These are phyloP conservation scores for Villa cingulata DNA, from an alignment of 2,888 invertebrate species.

Conservation along the genomic window DNA sequence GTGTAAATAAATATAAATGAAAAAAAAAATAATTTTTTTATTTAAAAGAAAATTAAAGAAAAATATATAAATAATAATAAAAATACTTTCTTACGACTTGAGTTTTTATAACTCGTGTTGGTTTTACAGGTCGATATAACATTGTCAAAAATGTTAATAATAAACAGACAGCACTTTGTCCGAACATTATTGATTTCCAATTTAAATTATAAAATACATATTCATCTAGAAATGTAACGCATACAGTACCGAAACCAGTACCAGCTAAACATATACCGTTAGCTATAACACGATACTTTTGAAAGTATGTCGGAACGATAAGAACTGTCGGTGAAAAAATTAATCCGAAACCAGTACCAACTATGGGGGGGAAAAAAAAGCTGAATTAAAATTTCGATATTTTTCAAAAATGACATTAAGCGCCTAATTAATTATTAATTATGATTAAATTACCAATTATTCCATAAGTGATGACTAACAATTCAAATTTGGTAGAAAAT, in stretches of 20 bases:
- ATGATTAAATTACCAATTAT: slow-evolving; percentile 19
- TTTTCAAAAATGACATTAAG: too few species aligned
- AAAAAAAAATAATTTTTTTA: too few species aligned
- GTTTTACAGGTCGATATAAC: slow-evolving; percentile 20
- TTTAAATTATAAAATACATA: slow-evolving; percentile 37
- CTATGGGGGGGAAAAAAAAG: slow-evolving; percentile 12
- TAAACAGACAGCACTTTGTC: slow-evolving; percentile 32
- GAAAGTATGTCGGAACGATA: slow-evolving; percentile 63
- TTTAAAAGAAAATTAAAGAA: too few species aligned
- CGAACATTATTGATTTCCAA: slow-evolving; percentile 46
- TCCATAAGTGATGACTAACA: slow-evolving; percentile 23
- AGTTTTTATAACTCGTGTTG: neutral
- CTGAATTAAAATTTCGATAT: neutral
- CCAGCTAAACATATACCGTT: slow-evolving; percentile 61
- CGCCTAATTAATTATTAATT: neutral
- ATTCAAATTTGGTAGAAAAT: slow-evolving; percentile 15
- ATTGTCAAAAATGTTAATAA: slow-evolving; percentile 18
- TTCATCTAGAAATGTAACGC: slow-evolving; percentile 44
- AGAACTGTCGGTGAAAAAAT: slow-evolving; percentile 57
- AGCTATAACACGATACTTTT: slow-evolving; percentile 56
- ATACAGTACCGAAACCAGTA: slow-evolving; percentile 51
- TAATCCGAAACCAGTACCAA: slow-evolving; percentile 50
- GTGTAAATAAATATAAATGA: too few species aligned
- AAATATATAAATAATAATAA: too few species aligned
- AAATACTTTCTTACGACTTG: too few species aligned